Evolutionary conservation across 2,113 vertebrate species (phyloP).

Genomic region (Dromaius novaehollandiae): DNA sequence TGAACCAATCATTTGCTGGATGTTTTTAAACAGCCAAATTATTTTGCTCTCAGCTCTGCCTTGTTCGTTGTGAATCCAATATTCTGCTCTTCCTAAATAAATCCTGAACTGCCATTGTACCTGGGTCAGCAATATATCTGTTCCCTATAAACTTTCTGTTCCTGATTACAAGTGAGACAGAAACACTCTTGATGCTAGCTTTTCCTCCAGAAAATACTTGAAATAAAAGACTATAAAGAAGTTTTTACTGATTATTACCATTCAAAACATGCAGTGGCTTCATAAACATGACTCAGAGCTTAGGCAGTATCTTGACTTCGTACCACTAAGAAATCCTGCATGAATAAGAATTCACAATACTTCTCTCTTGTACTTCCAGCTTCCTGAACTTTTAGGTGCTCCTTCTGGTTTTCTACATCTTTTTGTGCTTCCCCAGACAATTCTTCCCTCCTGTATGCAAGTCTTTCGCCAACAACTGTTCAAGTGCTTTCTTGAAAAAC

Average conservation of each 20-base stretch:
- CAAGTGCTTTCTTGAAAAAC: not conserved
- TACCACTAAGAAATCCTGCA: not conserved
- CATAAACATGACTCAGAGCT: slow-evolving; percentile 49
- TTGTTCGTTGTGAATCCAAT: not conserved
- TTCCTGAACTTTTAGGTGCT: not conserved
- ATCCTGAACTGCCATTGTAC: not conserved
- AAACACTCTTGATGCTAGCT: not conserved
- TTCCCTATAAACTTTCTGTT: not conserved
- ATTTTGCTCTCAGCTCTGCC: not conserved
- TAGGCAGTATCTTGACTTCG: not conserved
- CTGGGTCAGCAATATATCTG: not conserved
- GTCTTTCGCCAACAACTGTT: not conserved
- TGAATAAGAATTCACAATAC: slow-evolving; percentile 4
- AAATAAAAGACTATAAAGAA: not conserved
- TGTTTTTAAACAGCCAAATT: not conserved
- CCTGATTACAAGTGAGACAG: not conserved
- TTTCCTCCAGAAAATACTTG: not conserved
- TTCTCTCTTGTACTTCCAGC: not conserved
- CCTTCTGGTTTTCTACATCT: not conserved
- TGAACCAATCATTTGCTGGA: not conserved
- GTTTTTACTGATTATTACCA: slow-evolving; percentile 8
- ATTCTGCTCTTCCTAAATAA: not conserved
- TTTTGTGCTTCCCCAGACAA: not conserved
- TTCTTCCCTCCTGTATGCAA: not conserved
- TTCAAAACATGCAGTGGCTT: slow-evolving; percentile 29